Base-by-base conservation (phyloP, 2,888 invertebrate genomes). In the Tenthredo scrophulariae region DNA sequence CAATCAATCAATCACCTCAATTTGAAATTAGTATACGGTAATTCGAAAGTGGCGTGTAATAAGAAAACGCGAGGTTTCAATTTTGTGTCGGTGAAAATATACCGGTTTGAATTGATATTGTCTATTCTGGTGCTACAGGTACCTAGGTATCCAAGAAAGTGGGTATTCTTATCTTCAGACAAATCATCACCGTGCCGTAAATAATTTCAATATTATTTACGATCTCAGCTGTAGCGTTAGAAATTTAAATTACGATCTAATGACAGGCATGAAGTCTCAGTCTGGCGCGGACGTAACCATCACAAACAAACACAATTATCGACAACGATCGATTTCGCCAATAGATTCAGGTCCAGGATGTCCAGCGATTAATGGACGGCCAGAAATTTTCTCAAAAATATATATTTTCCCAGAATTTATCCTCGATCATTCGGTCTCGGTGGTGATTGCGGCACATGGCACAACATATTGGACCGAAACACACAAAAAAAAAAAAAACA, bases 211-310 rank as follows among this genome's bases (percentile, higher is more conserved):
- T 74, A 74, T 43, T 22, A 74, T 74, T 77, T 77, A 77, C 77
- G 50, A 77, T 50, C 46, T 54, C 50, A 13, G 37, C 37, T 37
- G 4, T 33, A 29, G 54, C 54, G 15, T 77, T 29, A 50, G 77
- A 77, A 77, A 54, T 67, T 86, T 80, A 85, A 87, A 86, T 86
- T 84, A 85, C 86, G 85, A 86, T 84, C 62, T 33, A 85, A 83
- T 84, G 83, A 86, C 79, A 84, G 62, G 75, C 79, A 37, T 83
- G 70, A 83, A 85, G 65, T 77, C 33, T n/a, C 50, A 26, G 50
- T 62, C 26, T 18, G 54, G 54, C 37, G 54, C 26, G 15, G 54
- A 54, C n/a, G 54, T 54, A 50, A 9, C 77, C 0, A 10, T 29
- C 15, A 54, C 54, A 77, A 50, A 77, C 77, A 77, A 77, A 77